Percentiles rank a stretch among this genome's conserved stretches.
phyloP scores from a whole-genome alignment of 53 echinoderm and acorn worm genomes.

The Crossaster papposus region DNA sequence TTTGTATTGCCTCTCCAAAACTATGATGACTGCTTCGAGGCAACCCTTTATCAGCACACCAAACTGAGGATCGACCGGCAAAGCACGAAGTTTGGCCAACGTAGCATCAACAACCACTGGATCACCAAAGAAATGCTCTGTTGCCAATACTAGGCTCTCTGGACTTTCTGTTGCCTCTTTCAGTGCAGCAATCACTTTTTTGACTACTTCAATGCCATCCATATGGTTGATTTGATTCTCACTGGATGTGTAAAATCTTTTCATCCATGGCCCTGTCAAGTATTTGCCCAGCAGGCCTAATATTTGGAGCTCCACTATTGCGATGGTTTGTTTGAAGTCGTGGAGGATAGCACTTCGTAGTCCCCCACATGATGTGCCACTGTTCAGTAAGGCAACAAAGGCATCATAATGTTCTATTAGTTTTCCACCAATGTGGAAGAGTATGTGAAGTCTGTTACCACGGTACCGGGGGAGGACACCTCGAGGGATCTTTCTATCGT shows the following conservation, averaged over 20 bases:
- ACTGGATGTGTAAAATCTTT: constrained; percentile 34
- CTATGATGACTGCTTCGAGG: constrained; percentile 5
- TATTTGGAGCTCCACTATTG: constrained; percentile 45
- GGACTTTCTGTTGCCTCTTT: constrained; percentile 31
- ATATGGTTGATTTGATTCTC: constrained; percentile 53
- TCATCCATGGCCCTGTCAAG: constrained; percentile 69
- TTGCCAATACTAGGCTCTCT: not conserved
- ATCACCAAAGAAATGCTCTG: constrained; percentile 47
- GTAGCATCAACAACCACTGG: constrained; percentile 34
- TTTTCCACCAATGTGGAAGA: constrained; percentile 68
- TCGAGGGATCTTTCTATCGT: constrained; percentile 46
- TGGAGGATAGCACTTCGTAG: constrained; percentile 41
- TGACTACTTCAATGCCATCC: constrained; percentile 56
- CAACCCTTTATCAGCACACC: constrained; percentile 6
- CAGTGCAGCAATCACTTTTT: constrained; percentile 35
- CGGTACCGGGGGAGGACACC: constrained; percentile 68
- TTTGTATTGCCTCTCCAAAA: constrained; percentile 45
- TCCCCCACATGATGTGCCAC: constrained; percentile 44
- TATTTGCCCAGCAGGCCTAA: constrained; percentile 60
- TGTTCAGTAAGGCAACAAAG: constrained; percentile 26
- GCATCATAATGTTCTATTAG: constrained; percentile 46
- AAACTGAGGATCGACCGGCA: constrained; percentile 6
- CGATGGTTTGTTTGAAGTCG: constrained; percentile 25
- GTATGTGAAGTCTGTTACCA: constrained; percentile 57
- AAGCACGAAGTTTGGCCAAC: not conserved